Evolutionary conservation across 2,888 invertebrate species (phyloP).

Genomic region (Cephus rjabovi): DNA sequence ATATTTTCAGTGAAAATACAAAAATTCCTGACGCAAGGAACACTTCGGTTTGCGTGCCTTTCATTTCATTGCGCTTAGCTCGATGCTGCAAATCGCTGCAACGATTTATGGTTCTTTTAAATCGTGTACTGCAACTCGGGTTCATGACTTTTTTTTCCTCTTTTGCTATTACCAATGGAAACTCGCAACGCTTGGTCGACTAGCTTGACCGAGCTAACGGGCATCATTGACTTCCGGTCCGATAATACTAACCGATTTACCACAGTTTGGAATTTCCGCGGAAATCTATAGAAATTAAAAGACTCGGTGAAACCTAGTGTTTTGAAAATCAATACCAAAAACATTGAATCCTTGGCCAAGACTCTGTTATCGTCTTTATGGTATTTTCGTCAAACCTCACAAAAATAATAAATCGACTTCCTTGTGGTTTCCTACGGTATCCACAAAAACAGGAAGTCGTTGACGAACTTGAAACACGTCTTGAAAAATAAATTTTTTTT

Average conservation of each 20-base stretch:
- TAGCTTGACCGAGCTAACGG: not conserved
- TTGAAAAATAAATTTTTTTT: not conserved
- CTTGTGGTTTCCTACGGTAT: not conserved
- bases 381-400: not conserved
- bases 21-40: not conserved
- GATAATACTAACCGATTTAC: not conserved
- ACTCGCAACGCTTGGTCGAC: constrained; percentile 3
- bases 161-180: not conserved
- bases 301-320: no score
- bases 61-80: not conserved
- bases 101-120: not conserved
- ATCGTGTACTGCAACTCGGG: not conserved
- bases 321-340: no score
- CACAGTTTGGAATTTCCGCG: not conserved
- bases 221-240: not conserved
- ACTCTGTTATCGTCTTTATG: not conserved
- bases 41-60: not conserved
- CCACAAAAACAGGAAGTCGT: not conserved
- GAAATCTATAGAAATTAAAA: not conserved
- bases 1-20: not conserved
- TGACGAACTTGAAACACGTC: not conserved
- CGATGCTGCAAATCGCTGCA: not conserved
- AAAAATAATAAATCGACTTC: not conserved
- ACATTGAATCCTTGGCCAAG: no score
- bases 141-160: not conserved